A percentile compares a stretch with the other conserved stretches of the same genome.
phyloP scores from a whole-genome alignment of 1,140 invertebrate genomes.

The Octopus bimaculoides region DNA sequence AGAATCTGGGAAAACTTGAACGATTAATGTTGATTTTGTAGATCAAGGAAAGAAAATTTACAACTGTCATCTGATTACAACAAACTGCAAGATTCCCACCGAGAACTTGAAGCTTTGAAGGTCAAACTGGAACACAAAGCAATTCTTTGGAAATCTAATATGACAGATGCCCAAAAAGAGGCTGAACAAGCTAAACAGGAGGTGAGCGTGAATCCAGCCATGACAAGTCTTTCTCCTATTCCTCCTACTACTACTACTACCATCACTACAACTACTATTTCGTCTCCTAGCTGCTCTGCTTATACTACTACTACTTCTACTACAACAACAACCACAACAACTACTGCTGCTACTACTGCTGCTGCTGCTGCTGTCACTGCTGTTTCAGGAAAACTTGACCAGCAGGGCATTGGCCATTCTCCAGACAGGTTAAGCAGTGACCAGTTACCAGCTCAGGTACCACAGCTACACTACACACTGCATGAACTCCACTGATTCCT shows the following conservation, averaged over 20 bases:
- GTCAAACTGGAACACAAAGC: constrained; percentile 45
- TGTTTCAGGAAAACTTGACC: neutral
- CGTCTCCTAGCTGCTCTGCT: neutral
- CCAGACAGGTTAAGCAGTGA: neutral
- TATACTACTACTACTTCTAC: neutral
- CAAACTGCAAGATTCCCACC: constrained; percentile 54
- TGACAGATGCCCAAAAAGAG: constrained; percentile 54
- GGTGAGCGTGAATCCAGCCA: constrained; percentile 39
- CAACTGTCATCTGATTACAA: constrained; percentile 51
- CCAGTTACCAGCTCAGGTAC: constrained; percentile 11
- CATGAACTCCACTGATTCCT: neutral
- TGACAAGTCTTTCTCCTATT: neutral
- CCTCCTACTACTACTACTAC: neutral
- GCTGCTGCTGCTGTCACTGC: neutral
- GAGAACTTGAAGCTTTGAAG: constrained; percentile 49
- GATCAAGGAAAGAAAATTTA: constrained; percentile 52
- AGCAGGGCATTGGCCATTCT: too few relatives aligned
- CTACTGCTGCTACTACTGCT: neutral
- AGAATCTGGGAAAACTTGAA: neutral
- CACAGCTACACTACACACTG: neutral
- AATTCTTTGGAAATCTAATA: constrained; percentile 42
- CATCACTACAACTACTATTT: neutral
- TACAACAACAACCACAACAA: neutral
- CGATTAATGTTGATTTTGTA: constrained; percentile 23
- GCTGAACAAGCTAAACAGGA: constrained; percentile 46